A percentile compares a stretch with the other conserved stretches of the same genome.
Conservation (phyloP, 2,888 invertebrate genomes). For the Rhagonycha fulva region DNA sequence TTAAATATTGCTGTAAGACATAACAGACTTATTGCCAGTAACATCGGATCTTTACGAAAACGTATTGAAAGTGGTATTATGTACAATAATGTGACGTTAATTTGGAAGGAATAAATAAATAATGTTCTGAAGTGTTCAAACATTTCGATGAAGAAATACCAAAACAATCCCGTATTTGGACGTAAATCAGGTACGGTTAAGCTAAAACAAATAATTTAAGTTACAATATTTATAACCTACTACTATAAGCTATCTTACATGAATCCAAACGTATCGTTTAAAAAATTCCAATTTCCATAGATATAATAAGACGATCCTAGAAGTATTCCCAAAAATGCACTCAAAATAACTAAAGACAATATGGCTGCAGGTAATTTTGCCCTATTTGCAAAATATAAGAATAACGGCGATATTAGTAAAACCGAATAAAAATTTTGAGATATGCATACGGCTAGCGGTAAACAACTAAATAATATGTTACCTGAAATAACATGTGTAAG, state of each 20-base stretch:
- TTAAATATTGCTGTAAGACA: constrained; percentile 90
- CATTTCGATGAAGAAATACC: constrained; percentile 99
- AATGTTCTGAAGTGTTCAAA: constrained; percentile 97
- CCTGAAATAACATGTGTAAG: constrained; percentile 50
- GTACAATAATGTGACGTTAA: constrained; percentile 91
- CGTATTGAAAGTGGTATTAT: constrained; percentile 84
- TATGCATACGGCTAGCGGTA: constrained; percentile 76
- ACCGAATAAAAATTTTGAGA: constrained; percentile 85
- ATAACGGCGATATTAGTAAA: constrained; percentile 80
- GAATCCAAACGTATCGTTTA: constrained; percentile 57
- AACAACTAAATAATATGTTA: constrained; percentile 63
- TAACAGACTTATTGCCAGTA: constrained; percentile 78
- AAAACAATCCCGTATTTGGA: constrained; percentile 97
- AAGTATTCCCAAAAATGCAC: constrained; percentile 10
- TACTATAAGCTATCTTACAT: constrained; percentile 71
- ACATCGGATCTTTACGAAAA: constrained; percentile 77
- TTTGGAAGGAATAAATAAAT: constrained; percentile 96
- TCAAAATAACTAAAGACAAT: constrained; percentile 40
- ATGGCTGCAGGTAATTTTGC: constrained; percentile 55
- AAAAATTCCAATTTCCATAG: constrained; percentile 56
- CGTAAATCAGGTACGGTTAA: constrained; percentile 90
- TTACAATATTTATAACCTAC: neutral
- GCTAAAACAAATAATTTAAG: constrained; percentile 59
- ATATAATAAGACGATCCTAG: constrained; percentile 21
- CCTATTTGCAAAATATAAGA: constrained; percentile 68